Evolutionary conservation across 2,888 invertebrate genomes (phyloP).

Genomic region (Eristalis intricaria): DNA sequence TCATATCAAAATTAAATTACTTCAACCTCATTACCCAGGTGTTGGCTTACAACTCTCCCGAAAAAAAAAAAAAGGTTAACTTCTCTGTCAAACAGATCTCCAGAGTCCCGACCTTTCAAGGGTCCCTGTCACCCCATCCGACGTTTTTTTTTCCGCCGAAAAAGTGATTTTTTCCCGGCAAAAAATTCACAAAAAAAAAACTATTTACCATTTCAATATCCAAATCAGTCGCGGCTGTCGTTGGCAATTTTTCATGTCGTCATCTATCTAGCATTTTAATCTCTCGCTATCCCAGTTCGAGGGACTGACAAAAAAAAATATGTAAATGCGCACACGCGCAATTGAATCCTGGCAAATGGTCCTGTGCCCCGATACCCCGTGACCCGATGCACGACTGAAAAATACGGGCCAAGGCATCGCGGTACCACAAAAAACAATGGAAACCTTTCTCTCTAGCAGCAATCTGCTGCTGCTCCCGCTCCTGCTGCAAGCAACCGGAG

Average conservation of each 20-base stretch:
- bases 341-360: constrained; percentile 71
- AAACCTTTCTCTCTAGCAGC: constrained; percentile 9
- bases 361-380: constrained; percentile 18
- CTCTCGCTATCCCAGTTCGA: constrained; percentile 21
- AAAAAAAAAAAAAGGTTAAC: constrained; percentile 41
- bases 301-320: constrained; percentile 21
- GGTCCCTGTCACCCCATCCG: constrained; percentile 3
- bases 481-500: constrained; percentile 26
- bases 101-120: constrained; percentile 35
- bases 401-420: constrained; percentile 50
- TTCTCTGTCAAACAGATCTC: constrained; percentile 50
- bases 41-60: constrained; percentile 29
- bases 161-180: not conserved
- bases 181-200: constrained; percentile 37
- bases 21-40: constrained; percentile 69
- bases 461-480: constrained; percentile 3
- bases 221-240: constrained; percentile 31
- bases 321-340: constrained; percentile 69
- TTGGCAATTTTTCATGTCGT: constrained; percentile 22
- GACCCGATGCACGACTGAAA: constrained; percentile 42
- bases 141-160: constrained; percentile 21
- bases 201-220: constrained; percentile 38
- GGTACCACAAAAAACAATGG: constrained; percentile 1
- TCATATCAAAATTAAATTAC: constrained; percentile 41
- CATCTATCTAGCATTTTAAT: constrained; percentile 28